phyloP scores from a whole-genome alignment of 2,888 invertebrate species.

The Drepanosiphum platanoidis region DNA sequence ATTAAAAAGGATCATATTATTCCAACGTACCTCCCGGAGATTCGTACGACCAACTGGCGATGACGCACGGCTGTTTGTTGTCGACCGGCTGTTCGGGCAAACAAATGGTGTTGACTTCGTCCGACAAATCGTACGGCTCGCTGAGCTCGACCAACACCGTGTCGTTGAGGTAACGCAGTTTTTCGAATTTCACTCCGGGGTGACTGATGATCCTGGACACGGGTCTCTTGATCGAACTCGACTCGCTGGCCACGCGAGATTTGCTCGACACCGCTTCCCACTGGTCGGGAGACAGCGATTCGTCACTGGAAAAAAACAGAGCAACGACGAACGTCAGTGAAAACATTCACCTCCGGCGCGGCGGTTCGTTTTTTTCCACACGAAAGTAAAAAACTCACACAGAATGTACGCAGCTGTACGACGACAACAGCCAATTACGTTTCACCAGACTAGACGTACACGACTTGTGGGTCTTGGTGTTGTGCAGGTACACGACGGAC shows the following conservation, averaged over 20 bases:
- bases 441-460: constrained; percentile 70
- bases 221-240: constrained; percentile 67
- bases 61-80: constrained; percentile 70
- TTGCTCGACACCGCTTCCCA: constrained; percentile 64
- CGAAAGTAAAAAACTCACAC: constrained; percentile 54
- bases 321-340: background rate
- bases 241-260: constrained; percentile 38
- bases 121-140: constrained; percentile 70
- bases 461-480: constrained; percentile 68
- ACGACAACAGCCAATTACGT: constrained; percentile 70
- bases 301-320: constrained; percentile 64
- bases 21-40: constrained; percentile 68
- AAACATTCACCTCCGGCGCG: background rate
- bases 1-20: too few species aligned
- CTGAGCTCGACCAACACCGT: constrained; percentile 71
- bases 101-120: constrained; percentile 72
- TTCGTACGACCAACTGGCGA: constrained; percentile 73
- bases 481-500: constrained; percentile 70
- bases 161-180: constrained; percentile 72
- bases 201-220: constrained; percentile 69
- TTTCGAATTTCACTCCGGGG: constrained; percentile 73
- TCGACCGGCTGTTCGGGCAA: constrained; percentile 69
- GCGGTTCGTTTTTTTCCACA: background rate
- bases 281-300: constrained; percentile 64
- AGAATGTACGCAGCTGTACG: constrained; percentile 68